Conservation (phyloP, 2,888 invertebrate species). For the Anodontia alba region DNA sequence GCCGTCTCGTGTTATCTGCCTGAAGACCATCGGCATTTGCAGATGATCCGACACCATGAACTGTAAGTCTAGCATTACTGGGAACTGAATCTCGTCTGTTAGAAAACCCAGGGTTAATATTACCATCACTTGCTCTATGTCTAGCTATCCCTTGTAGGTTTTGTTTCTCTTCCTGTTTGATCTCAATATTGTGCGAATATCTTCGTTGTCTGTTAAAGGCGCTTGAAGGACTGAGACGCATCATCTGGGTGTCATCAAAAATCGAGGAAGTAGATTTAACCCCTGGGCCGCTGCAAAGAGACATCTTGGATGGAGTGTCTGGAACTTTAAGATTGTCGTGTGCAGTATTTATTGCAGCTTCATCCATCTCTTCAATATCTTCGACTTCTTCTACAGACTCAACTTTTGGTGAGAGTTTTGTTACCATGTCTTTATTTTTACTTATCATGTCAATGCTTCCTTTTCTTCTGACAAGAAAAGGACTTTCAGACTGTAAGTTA, state of each 20-base stretch:
- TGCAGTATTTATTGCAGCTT: background rate
- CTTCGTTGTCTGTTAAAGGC: background rate
- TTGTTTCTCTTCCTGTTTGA: background rate
- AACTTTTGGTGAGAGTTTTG: background rate
- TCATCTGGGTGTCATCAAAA: background rate
- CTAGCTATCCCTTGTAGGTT: background rate
- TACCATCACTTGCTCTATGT: constrained; percentile 7
- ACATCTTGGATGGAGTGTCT: constrained; percentile 1
- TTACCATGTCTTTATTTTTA: background rate
- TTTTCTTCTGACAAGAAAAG: background rate
- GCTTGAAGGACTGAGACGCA: background rate
- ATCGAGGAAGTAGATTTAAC: background rate
- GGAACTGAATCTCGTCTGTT: background rate
- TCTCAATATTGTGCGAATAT: constrained; percentile 8
- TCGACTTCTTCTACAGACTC: constrained; percentile 12
- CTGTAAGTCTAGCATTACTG: background rate
- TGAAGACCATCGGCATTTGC: background rate
- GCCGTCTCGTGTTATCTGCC: background rate
- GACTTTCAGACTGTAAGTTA: background rate
- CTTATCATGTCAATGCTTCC: background rate
- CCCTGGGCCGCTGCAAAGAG: background rate
- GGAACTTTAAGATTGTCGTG: constrained; percentile 1
- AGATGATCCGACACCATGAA: background rate
- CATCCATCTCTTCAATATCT: constrained; percentile 16
- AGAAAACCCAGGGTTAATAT: background rate